Base-by-base conservation (phyloP, 2,113 vertebrate species). In the Paracanthobrama guichenoti region DNA sequence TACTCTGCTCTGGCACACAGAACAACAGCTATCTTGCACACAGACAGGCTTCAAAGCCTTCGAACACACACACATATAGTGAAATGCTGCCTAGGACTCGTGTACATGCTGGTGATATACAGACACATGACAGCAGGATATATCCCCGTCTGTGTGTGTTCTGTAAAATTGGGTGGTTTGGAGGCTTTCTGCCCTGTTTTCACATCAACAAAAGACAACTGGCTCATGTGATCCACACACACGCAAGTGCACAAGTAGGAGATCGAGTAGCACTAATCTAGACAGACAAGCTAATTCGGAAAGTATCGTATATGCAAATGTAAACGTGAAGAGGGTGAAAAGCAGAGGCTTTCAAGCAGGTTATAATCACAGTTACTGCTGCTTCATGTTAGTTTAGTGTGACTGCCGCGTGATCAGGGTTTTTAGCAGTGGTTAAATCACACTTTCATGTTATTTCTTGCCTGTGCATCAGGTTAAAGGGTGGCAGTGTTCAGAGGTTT, bases 111-210 rank as follows among this genome's bases (percentile, higher is more conserved):
- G 55, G 42, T 74, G 76, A 86, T 76, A 72, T 57, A 85, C 55
- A 62, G 77, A 88, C 81, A 86, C 60, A 80, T 62, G 79, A 83
- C 81, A 83, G 87, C 84, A 80, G 80, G 67, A 80, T 84, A 79
- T 24, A 53, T 44, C 76, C 48, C 28, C 0, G 6, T 11, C 50
- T 22, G 11, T 76, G 59, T 81, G 42, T 26, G 53, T 83, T 87
- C 81, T 73, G 69, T 80, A 59, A 72, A 71, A 69, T 76, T 62
- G 42, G 72, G 10, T 79, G 66, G 24, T 31, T 35, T 50, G 72
- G 39, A 81, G 69, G 79, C 39, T 82, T 71, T 67, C 59, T 76
- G 62, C 42, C 66, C 28, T 82, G 31, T n/a, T 72, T 71, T 22
- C 31, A 71, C 48, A n/a, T 71, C 46, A 71, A 42, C 46, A 71